Percentiles rank a stretch among this genome's conserved stretches.
Conservation (phyloP, 2,888 invertebrate species). For the Cheilosia pagana region DNA sequence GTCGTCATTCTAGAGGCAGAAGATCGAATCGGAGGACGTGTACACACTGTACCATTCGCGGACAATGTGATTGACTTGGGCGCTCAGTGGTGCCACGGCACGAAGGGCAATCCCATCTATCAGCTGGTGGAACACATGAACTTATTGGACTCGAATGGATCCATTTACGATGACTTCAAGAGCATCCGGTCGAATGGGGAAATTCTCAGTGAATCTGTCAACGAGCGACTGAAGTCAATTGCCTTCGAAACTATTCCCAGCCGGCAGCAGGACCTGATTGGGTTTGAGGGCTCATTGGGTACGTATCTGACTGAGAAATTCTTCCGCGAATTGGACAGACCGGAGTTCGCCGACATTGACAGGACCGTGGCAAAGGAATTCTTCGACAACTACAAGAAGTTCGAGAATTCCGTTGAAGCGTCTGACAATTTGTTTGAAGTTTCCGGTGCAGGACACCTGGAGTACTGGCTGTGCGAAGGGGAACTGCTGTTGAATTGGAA, state of each 20-base stretch:
- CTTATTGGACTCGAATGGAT: conserved; percentile 79
- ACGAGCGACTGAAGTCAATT: conserved; percentile 80
- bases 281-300: conserved; percentile 80
- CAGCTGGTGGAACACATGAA: conserved; percentile 83
- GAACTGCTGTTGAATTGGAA: conserved; percentile 90
- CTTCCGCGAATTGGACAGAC: conserved; percentile 77
- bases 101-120: conserved; percentile 86
- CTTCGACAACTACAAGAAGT: conserved; percentile 86
- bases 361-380: conserved; percentile 84
- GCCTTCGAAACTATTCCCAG: conserved; percentile 82
- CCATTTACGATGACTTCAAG: conserved; percentile 79
- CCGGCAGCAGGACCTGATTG: conserved; percentile 79
- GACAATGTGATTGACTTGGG: conserved; percentile 88
- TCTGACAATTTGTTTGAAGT: conserved; percentile 87
- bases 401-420: conserved; percentile 84
- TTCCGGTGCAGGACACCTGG: conserved; percentile 86
- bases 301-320: conserved; percentile 80
- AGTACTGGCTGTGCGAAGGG: conserved; percentile 89
- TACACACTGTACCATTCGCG: conserved; percentile 85
- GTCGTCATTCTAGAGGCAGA: conserved; percentile 87
- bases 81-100: conserved; percentile 89
- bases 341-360: conserved; percentile 79
- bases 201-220: conserved; percentile 80
- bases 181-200: conserved; percentile 82
- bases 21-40: conserved; percentile 87